Percentiles rank a stretch among this genome's conserved stretches.
These are phyloP conservation scores for Seladonia tumulorum DNA, from an alignment of 2,888 invertebrate genomes.

Conservation along the genomic window DNA sequence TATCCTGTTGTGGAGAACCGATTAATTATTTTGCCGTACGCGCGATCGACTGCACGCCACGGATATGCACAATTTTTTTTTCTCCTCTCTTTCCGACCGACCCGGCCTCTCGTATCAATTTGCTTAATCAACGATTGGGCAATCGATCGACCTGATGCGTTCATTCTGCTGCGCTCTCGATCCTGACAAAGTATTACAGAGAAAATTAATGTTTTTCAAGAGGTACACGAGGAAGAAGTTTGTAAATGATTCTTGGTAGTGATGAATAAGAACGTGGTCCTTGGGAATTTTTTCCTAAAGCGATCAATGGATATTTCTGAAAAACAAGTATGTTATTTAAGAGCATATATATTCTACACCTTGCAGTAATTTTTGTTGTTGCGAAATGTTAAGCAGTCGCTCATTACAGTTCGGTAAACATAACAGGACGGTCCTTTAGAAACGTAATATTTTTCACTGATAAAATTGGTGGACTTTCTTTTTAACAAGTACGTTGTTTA, in stretches of 20 bases:
- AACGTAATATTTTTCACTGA: too few relatives aligned
- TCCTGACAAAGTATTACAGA: not conserved
- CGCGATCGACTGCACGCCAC: constrained; percentile 29
- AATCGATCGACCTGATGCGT: not conserved
- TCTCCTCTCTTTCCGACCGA: not conserved
- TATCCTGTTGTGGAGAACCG: constrained; percentile 27
- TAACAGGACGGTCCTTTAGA: too few relatives aligned
- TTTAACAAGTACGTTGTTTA: too few relatives aligned
- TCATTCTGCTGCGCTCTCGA: not conserved
- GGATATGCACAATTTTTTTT: constrained; percentile 4
- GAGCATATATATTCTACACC: not conserved
- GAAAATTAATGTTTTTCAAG: not conserved
- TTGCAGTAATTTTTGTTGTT: not conserved
- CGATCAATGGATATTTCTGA: not conserved
- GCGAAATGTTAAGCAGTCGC: not conserved
- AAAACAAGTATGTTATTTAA: not conserved
- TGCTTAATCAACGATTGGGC: constrained; percentile 2
- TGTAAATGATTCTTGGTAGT: not conserved
- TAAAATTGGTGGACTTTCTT: too few relatives aligned
- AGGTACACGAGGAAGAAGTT: not conserved
- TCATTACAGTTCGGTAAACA: not conserved
- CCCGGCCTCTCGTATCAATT: not conserved
- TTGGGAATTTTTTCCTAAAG: not conserved
- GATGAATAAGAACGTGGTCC: not conserved
- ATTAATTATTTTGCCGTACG: constrained; percentile 45